These are phyloP conservation scores for Aythya baeri DNA, from an alignment of 2,113 vertebrate species.

Conservation along the genomic window DNA sequence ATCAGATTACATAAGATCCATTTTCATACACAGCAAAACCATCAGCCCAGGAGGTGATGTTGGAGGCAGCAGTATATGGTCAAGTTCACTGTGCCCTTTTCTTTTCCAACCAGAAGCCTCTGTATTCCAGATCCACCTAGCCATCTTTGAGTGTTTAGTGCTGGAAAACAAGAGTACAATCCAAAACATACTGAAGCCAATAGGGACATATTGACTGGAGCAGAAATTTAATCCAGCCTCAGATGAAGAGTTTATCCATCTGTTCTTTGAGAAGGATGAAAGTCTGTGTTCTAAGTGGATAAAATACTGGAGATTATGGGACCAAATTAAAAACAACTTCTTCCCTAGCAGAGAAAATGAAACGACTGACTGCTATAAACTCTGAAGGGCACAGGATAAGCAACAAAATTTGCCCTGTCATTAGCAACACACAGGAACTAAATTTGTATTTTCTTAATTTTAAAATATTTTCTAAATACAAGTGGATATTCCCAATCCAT, in stretches of 20 bases:
- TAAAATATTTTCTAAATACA: background rate
- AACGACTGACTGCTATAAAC: background rate
- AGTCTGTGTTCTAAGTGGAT: background rate
- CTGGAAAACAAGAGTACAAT: background rate
- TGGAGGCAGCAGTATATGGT: accelerated
- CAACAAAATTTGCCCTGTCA: background rate
- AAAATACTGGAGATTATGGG: background rate
- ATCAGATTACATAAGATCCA: background rate
- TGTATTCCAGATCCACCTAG: background rate
- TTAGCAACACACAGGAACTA: background rate
- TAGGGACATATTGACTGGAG: background rate
- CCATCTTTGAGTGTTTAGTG: background rate
- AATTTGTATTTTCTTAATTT: background rate
- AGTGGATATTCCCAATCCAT: background rate
- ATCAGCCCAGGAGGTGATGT: background rate
- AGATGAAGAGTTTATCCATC: background rate
- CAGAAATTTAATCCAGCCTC: background rate
- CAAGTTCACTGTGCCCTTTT: background rate
- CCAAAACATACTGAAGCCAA: background rate
- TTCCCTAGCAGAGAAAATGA: background rate
- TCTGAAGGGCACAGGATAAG: background rate
- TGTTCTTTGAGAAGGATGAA: background rate
- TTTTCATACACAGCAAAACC: background rate
- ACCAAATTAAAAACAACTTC: background rate
- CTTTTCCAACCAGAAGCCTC: background rate